Conservation (phyloP, 1,140 invertebrate genomes). For the Leptopilina clavipes region DNA sequence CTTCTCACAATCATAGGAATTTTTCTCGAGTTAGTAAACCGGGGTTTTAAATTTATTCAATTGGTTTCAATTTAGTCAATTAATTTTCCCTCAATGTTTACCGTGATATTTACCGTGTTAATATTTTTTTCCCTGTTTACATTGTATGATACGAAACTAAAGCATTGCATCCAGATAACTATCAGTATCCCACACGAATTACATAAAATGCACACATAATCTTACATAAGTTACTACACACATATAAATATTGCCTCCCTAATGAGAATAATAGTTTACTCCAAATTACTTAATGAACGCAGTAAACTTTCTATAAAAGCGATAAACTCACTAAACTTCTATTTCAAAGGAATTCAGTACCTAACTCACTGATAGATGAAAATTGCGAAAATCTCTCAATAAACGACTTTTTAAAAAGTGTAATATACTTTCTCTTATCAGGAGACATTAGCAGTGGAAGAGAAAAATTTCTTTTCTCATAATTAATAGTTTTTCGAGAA, state of each 20-base stretch:
- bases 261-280: slow-evolving; percentile 28
- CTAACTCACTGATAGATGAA: neutral
- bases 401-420: neutral
- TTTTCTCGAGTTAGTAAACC: no score
- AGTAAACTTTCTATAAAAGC: neutral
- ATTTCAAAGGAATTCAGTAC: neutral
- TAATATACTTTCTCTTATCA: neutral
- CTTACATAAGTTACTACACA: neutral
- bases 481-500: neutral
- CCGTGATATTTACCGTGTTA: no score
- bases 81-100: no score
- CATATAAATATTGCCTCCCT: neutral
- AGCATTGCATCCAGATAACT: neutral
- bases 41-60: no score
- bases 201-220: neutral
- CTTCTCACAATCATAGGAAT: no score
- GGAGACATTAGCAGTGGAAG: neutral
- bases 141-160: neutral
- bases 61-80: no score
- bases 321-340: neutral
- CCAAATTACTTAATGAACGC: slow-evolving; percentile 20
- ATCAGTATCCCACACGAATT: slow-evolving; percentile 14
- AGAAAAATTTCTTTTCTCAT: neutral
- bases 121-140: neutral
- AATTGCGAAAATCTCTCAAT: slow-evolving; percentile 15